Percentiles rank a stretch among this genome's conserved stretches.
Evolutionary conservation across 2,888 invertebrate genomes (phyloP).

Genomic region (Conistra vaccinii): DNA sequence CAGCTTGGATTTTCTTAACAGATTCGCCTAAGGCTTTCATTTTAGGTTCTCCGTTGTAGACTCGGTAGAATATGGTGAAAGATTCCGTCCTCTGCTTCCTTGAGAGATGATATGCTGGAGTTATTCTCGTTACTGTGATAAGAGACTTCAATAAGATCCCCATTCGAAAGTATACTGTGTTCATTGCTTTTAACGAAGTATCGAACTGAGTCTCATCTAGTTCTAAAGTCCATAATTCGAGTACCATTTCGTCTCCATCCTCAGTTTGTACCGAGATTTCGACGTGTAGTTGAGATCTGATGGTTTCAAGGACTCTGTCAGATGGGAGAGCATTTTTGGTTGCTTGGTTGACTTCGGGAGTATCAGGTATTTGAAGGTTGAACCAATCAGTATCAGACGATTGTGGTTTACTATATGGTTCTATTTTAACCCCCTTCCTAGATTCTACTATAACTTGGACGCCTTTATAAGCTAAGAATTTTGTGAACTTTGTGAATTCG

Average conservation of each 20-base stretch:
- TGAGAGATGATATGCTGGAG: constrained; percentile 98
- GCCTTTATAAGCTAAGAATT: constrained; percentile 96
- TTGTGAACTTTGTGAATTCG: constrained; percentile 97
- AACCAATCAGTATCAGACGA: constrained; percentile 97
- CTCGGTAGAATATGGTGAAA: constrained; percentile 97
- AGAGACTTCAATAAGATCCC: constrained; percentile 97
- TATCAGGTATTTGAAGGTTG: constrained; percentile 96
- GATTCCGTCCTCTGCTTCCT: constrained; percentile 96
- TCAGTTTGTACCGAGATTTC: constrained; percentile 97
- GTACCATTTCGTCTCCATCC: constrained; percentile 97
- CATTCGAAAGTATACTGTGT: constrained; percentile 98
- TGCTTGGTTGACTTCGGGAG: constrained; percentile 95
- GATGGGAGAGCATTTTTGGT: constrained; percentile 94
- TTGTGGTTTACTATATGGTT: constrained; percentile 94
- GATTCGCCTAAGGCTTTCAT: constrained; percentile 94
- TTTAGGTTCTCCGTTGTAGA: constrained; percentile 95
- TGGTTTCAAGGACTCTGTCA: constrained; percentile 85
- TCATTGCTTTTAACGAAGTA: constrained; percentile 93
- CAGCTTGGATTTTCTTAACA: constrained; percentile 95
- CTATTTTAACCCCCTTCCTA: constrained; percentile 96
- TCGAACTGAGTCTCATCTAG: constrained; percentile 93
- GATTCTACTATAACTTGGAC: constrained; percentile 98
- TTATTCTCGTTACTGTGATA: constrained; percentile 96
- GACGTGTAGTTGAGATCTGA: constrained; percentile 93
- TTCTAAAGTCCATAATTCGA: constrained; percentile 97